phyloP scores from a whole-genome alignment of 2,113 vertebrate species.

The Campylomormyrus numenius region DNA sequence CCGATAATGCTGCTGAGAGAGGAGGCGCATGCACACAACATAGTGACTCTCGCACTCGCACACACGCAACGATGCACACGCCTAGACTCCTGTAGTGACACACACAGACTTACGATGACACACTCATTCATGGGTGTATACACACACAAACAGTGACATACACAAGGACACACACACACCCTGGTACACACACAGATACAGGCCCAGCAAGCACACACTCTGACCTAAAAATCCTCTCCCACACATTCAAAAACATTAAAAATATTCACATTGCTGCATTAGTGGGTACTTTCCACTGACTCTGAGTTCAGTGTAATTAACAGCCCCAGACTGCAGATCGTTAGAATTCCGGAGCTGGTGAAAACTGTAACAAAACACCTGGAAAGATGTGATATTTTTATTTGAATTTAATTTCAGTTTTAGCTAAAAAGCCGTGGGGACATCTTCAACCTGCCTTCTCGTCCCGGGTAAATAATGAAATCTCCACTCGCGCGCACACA shows the following conservation, averaged over 20 bases:
- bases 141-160: not conserved
- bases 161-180: not conserved
- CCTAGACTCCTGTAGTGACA: not conserved
- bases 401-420: not conserved
- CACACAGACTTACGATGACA: not conserved
- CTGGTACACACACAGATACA: not conserved
- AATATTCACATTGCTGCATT: not conserved
- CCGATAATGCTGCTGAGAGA: constrained; percentile 47
- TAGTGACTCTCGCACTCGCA: not conserved
- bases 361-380: not conserved
- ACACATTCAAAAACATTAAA: not conserved
- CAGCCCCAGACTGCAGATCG: not conserved
- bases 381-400: not conserved
- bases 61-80: not conserved
- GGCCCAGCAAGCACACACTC: not conserved
- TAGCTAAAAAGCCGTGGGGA: not conserved
- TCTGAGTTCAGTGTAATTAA: not conserved
- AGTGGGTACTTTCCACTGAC: not conserved
- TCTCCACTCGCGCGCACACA: no score
- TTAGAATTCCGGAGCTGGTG: not conserved
- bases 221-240: not conserved
- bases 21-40: not conserved
- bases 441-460: not conserved
- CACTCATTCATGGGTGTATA: not conserved
- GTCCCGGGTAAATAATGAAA: not conserved